Percentiles rank a stretch among this genome's conserved stretches.
Conservation (phyloP, 2,113 vertebrate genomes). For the Burhinus bistriatus region DNA sequence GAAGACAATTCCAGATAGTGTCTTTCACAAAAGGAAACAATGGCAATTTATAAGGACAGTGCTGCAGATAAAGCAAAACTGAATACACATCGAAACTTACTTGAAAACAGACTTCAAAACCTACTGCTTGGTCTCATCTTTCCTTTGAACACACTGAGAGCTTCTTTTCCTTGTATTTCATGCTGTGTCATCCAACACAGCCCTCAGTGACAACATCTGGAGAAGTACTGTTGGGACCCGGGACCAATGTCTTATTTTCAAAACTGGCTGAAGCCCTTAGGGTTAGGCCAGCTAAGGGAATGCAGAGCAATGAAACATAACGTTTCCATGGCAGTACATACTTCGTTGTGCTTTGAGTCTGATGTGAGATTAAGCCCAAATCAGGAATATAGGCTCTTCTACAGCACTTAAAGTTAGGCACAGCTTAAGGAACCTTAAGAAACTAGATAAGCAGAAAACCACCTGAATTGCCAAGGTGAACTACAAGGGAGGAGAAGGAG, state of each 20-base stretch:
- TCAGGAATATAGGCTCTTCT: background rate
- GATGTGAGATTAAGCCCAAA: background rate
- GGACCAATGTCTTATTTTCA: background rate
- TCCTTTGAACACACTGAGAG: background rate
- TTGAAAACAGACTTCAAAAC: background rate
- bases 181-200: background rate
- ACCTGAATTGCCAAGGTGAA: background rate
- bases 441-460: background rate
- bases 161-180: background rate
- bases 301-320: background rate
- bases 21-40: background rate
- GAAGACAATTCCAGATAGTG: background rate
- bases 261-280: background rate
- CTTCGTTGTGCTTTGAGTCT: background rate
- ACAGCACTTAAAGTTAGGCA: background rate
- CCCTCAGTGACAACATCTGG: background rate
- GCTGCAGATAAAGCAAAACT: background rate
- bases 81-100: background rate
- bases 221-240: background rate
- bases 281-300: background rate
- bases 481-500: background rate
- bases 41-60: constrained; percentile 1
- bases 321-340: background rate
- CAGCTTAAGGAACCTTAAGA: background rate
- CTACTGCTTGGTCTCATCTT: background rate